A percentile compares a stretch with the other conserved stretches of the same genome.
These are phyloP conservation scores for Simalia tracyae DNA, from an alignment of 2,797 vertebrate genomes.

Conservation along the genomic window DNA sequence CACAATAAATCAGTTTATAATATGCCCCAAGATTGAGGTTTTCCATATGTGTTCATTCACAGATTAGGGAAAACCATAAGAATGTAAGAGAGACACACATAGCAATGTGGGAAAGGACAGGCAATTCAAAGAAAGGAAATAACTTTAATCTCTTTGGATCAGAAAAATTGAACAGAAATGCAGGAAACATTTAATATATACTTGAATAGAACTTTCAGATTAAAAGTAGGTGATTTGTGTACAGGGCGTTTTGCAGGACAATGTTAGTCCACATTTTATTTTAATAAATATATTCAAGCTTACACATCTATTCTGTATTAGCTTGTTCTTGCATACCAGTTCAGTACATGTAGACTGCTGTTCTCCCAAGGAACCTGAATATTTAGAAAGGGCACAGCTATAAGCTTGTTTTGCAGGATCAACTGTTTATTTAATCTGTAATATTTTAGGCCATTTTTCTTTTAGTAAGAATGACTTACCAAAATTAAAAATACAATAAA, in stretches of 20 bases:
- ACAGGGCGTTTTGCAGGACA: background rate
- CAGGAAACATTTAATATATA: background rate
- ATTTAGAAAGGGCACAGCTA: background rate
- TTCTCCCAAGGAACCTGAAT: background rate
- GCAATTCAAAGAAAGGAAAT: background rate
- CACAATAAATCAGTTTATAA: background rate
- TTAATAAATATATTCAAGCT: background rate
- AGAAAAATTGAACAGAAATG: background rate
- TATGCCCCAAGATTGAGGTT: background rate
- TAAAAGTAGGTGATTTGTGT: background rate
- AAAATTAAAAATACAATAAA: conserved; percentile 1
- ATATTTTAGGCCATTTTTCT: background rate
- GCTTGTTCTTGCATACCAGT: background rate
- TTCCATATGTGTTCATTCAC: background rate
- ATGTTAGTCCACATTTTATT: background rate
- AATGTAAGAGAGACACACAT: background rate
- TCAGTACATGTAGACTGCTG: background rate
- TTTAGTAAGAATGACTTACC: background rate
- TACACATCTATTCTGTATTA: background rate
- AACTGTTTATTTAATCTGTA: background rate
- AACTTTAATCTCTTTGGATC: background rate
- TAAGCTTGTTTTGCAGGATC: background rate
- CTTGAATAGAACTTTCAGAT: background rate
- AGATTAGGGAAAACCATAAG: background rate
- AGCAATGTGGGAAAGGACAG: background rate